Percentiles rank a stretch among this genome's conserved stretches.
phyloP scores from a whole-genome alignment of 2,797 vertebrate genomes.

The Aselliscus stoliczkanus region DNA sequence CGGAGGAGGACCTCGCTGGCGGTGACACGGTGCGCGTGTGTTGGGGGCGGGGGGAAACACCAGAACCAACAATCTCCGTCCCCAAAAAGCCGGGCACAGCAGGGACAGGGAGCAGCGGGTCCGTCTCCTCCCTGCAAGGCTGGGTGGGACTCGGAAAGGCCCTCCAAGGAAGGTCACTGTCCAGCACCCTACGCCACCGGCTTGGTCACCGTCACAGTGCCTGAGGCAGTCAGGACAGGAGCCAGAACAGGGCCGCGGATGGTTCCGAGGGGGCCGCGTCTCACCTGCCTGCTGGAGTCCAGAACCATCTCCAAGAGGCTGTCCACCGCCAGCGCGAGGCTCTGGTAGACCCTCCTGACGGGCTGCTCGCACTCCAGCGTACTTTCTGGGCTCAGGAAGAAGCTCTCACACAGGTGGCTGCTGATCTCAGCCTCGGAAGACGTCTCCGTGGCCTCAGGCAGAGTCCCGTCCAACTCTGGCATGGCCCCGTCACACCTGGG shows the following conservation, averaged over 20 bases:
- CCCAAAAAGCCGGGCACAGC: not conserved
- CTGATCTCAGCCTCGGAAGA: conserved; percentile 85
- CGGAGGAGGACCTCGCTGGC: rapidly evolving
- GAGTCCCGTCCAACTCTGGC: conserved; percentile 15
- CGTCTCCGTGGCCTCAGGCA: conserved; percentile 39
- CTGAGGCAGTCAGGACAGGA: not conserved
- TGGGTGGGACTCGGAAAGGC: not conserved
- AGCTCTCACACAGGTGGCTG: conserved; percentile 91
- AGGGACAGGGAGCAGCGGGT: rapidly evolving
- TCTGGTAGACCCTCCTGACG: conserved; percentile 82
- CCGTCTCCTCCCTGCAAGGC: not conserved
- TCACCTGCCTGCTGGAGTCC: conserved; percentile 90
- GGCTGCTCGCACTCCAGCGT: conserved; percentile 87
- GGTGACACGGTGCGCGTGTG: not conserved
- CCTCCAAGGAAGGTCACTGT: not conserved
- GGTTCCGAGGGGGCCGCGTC: not conserved
- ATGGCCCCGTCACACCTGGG: not conserved
- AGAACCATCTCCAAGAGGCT: conserved; percentile 90
- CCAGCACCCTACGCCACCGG: no score
- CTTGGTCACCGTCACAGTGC: no score
- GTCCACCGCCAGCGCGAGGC: conserved; percentile 88
- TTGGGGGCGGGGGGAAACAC: rapidly evolving
- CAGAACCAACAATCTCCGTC: not conserved
- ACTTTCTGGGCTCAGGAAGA: conserved; percentile 87
- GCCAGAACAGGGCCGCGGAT: not conserved